Evolutionary conservation across 2,888 invertebrate genomes (phyloP).

Genomic region (Linyphia triangularis): DNA sequence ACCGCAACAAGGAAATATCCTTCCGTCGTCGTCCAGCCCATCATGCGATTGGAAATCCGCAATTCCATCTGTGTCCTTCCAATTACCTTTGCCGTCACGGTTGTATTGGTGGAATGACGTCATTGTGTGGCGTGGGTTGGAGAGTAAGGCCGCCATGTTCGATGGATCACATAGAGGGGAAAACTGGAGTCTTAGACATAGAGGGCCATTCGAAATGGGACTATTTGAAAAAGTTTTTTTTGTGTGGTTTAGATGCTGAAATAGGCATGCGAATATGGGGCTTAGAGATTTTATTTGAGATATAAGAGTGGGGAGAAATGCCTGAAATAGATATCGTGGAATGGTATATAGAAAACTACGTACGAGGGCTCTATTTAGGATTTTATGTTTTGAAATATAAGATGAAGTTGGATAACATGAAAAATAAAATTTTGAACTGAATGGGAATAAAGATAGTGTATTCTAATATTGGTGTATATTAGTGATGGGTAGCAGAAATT

Average conservation of each 20-base stretch:
- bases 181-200: constrained; percentile 9
- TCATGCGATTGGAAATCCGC: constrained; percentile 71
- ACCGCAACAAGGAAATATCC: constrained; percentile 56
- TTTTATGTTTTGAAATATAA: too few species aligned
- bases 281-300: neutral
- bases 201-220: neutral
- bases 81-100: constrained; percentile 39
- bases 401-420: too few species aligned
- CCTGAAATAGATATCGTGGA: too few species aligned
- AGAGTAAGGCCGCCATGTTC: constrained; percentile 40
- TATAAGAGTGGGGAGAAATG: too few species aligned
- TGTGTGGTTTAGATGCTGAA: neutral
- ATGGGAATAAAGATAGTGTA: too few species aligned
- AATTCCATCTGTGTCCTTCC: constrained; percentile 67
- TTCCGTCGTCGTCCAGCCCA: constrained; percentile 47
- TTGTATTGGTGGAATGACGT: constrained; percentile 24
- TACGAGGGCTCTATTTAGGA: too few species aligned
- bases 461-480: too few species aligned
- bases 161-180: constrained; percentile 25
- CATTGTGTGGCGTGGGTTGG: constrained; percentile 15
- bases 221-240: neutral
- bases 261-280: neutral
- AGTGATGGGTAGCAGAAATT: too few species aligned
- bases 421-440: too few species aligned
- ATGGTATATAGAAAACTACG: too few species aligned